Evolutionary conservation across 2,888 invertebrate species (phyloP).

Genomic region (Dryobota labecula): DNA sequence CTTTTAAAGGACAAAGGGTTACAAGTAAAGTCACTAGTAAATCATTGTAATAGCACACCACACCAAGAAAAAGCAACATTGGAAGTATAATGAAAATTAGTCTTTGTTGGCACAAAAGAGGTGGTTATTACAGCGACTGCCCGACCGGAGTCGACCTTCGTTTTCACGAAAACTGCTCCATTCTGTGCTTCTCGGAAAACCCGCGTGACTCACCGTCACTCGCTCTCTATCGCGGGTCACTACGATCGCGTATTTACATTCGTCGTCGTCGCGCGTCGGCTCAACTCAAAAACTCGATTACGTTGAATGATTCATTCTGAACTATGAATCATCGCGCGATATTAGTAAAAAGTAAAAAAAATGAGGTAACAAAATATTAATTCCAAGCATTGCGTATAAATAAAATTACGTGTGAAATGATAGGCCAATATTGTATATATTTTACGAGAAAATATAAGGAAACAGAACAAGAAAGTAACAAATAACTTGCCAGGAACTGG

Average conservation of each 20-base stretch:
- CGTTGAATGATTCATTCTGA: constrained; percentile 86
- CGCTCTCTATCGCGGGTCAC: constrained; percentile 87
- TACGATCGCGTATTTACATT: constrained; percentile 88
- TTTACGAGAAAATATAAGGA: constrained; percentile 60
- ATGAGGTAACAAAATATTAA: constrained; percentile 44
- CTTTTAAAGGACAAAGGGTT: constrained; percentile 72
- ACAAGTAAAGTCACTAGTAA: constrained; percentile 44
- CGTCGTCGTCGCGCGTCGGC: constrained; percentile 83
- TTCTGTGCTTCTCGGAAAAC: constrained; percentile 88
- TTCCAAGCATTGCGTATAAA: constrained; percentile 26
- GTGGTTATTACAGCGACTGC: constrained; percentile 69
- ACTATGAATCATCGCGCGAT: constrained; percentile 86
- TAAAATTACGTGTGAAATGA: constrained; percentile 11
- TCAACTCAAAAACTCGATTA: constrained; percentile 90
- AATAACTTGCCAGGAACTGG: constrained; percentile 65
- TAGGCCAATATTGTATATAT: constrained; percentile 5
- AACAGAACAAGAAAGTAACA: constrained; percentile 71
- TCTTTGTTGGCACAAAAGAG: constrained; percentile 68
- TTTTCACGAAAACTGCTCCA: constrained; percentile 87
- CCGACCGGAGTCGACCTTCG: constrained; percentile 81
- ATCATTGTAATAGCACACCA: constrained; percentile 11
- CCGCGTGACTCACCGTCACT: constrained; percentile 86
- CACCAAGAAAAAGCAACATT: constrained; percentile 18
- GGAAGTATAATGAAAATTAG: constrained; percentile 69
- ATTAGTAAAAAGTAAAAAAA: constrained; percentile 77